These are phyloP conservation scores for Phyllotreta cruciferae DNA, from an alignment of 2,888 invertebrate species.

Conservation along the genomic window DNA sequence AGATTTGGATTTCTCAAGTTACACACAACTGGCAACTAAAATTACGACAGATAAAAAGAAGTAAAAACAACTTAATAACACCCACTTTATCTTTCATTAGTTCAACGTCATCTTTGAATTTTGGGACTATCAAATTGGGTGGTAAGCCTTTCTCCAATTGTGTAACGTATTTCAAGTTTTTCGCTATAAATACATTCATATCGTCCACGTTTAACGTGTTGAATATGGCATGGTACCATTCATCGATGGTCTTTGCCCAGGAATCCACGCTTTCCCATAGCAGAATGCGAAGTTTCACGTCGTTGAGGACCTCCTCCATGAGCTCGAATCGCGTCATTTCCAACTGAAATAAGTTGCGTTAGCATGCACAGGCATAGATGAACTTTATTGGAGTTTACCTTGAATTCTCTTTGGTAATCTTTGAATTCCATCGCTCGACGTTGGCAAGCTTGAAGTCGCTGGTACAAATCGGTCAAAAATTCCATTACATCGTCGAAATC, in stretches of 20 bases:
- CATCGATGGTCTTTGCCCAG: constrained; percentile 72
- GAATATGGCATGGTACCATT: constrained; percentile 73
- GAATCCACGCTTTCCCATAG: constrained; percentile 80
- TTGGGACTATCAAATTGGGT: constrained; percentile 78
- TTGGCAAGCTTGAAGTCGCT: constrained; percentile 70
- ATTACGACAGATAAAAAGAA: constrained; percentile 23
- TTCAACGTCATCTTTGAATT: constrained; percentile 79
- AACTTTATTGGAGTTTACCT: constrained; percentile 62
- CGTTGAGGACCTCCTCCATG: constrained; percentile 79
- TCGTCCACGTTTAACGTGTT: constrained; percentile 75
- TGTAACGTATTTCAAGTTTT: constrained; percentile 74
- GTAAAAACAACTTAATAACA: not conserved
- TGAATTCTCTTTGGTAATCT: constrained; percentile 84
- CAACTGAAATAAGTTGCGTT: constrained; percentile 63
- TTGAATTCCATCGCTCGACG: constrained; percentile 77
- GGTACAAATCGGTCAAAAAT: constrained; percentile 69
- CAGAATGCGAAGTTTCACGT: constrained; percentile 79
- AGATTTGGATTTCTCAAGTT: constrained; percentile 82
- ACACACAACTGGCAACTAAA: constrained; percentile 76
- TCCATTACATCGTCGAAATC: constrained; percentile 71
- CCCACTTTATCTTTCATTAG: constrained; percentile 36
- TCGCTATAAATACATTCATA: constrained; percentile 70
- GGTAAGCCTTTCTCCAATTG: constrained; percentile 87
- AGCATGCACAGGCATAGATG: not conserved
- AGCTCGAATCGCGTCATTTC: constrained; percentile 84